Base-by-base conservation (phyloP, 2,797 vertebrate species). In the Basileuterus tristriatus region DNA sequence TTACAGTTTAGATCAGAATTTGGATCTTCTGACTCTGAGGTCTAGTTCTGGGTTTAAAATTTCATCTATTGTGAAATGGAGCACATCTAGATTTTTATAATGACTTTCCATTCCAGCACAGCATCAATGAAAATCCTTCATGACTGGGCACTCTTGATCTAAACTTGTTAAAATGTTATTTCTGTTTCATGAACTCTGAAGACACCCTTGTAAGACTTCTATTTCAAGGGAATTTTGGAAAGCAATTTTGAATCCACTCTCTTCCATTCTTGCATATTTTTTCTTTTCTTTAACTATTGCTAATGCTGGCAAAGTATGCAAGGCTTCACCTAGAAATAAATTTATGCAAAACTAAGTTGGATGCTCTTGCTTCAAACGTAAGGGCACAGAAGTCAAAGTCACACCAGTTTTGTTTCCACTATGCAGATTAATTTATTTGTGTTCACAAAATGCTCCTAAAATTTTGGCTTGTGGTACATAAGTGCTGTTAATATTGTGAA, bases 281-380 rank as follows among this genome's bases (percentile, higher is more conserved):
- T 62, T 59, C 46, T 49, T 83, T 83, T 89, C 46, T 75, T 36
- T 81, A 71, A 47, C 69, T 67, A 83, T 85, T 75, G 37, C 14
- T 76, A 68, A 84, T 75, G n/a, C 46, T 81, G 62, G 20, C 18
- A 86, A 89, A 87, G 12, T 86, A 72, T 5, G 5, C n/a, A 81
- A 75, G 22, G 49, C n/a, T 94, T 96, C 84, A 94, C 60, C 71
- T 36, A 94, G 89, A 95, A 89, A 94, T 20, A 81, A 94, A 83
- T 87, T 60, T 81, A 89, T 89, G 87, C 49, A 91, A 94, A 94
- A 75, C 19, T 56, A 85, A n/a, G 16, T 58, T 89, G 34, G 70
- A 80, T 12, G 39, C 27, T 70, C 52, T 74, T 71, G 26, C 43
- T 85, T 94, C 71, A 86, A 95, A 95, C 30, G 65, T 68, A 75